phyloP scores from a whole-genome alignment of 2,113 vertebrate genomes.

The Oreochromis spilurus region DNA sequence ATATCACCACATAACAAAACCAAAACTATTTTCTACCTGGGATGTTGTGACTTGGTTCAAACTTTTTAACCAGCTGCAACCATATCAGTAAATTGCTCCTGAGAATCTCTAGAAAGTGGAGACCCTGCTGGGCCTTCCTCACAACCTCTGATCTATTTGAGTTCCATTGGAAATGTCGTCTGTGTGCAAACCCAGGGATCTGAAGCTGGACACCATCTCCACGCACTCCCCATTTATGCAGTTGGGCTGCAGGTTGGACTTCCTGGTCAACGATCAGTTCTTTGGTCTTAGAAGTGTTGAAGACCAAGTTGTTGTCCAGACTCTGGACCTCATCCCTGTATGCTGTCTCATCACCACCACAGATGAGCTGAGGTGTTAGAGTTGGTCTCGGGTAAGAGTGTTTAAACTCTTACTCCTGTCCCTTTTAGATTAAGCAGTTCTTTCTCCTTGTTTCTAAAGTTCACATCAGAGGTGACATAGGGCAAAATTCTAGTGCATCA shows the following conservation, averaged over 20 bases:
- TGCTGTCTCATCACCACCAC: neutral
- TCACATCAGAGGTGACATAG: neutral
- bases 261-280: neutral
- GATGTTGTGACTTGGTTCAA: neutral
- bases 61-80: neutral
- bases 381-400: neutral
- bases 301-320: neutral
- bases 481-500: neutral
- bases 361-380: neutral
- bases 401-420: neutral
- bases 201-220: neutral
- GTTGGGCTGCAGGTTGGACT: neutral
- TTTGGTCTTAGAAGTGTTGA: neutral
- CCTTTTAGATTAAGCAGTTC: neutral
- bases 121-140: neutral
- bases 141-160: neutral
- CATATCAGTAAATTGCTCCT: neutral
- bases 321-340: neutral
- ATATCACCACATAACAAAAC: accelerated
- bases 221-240: neutral
- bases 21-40: neutral
- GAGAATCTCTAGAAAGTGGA: neutral
- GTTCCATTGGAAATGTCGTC: neutral
- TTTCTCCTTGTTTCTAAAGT: neutral
- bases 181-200: neutral